Base-by-base conservation (phyloP, 2,888 invertebrate species). In the Flexamia atlantica region DNA sequence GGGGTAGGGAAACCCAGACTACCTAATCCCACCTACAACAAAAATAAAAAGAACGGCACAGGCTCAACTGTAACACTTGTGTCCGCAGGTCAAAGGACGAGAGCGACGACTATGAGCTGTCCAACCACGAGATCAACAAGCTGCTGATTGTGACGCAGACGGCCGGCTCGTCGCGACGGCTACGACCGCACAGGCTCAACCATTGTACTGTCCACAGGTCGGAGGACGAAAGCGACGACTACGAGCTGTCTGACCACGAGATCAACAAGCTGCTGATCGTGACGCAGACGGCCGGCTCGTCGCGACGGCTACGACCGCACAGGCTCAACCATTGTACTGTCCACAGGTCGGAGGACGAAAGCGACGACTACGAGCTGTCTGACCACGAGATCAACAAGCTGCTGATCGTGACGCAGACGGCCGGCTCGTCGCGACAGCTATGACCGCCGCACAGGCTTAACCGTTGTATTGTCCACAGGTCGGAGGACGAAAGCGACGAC, bases 211-310 rank as follows among this genome's bases (percentile, higher is more conserved):
- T 60, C 60, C 82, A 83, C 90, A 95, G 95, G 93, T 94, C 94
- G 0, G 97, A 97, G 89, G 94, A 94, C 85, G 88, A 88, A 84
- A 92, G 91, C 86, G 97, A 97, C 46, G 97, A 97, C 90, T 93
- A 94, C 87, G 99, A 99, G 91, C 93, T 99, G 88, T 96, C 97
- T 86, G 98, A 99, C 91, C 93, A 95, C 87, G 98, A 98, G 90
- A 94, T 99, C 84, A 97, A 97, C 88, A 97, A 98, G 89, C 92
- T 99, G 89, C 92, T 99, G 85, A 99, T 99, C 89, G 97, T 99
- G 86, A 98, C 98, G 50, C 98, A 98, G 92, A 92, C 91, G 46
- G 90, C 90, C 86, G 89, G 80, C 87, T 89, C 86, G n/a, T 85
- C 87, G 2, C 92, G 95, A 85, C 88, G 96, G 96, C 17, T 94